phyloP scores from a whole-genome alignment of 1,140 invertebrate genomes.

The Hyles euphorbiae region DNA sequence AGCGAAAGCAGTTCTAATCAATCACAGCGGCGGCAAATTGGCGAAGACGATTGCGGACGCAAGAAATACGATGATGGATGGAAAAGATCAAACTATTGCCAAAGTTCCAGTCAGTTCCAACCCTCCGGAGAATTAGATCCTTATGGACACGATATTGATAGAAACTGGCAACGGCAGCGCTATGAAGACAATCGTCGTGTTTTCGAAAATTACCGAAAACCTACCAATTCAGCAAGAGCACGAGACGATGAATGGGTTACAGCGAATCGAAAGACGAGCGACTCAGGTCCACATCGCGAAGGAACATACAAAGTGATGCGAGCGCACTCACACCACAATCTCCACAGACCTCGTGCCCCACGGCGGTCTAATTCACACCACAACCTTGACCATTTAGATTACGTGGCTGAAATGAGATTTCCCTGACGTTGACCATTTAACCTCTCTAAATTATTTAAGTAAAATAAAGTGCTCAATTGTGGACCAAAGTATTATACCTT shows the following conservation, averaged over 20 bases:
- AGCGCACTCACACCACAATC: slow-evolving; percentile 74
- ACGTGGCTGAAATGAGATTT: slow-evolving; percentile 78
- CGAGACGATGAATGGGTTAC: slow-evolving; percentile 51
- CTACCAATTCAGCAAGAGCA: slow-evolving; percentile 28
- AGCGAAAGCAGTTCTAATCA: slow-evolving; percentile 84
- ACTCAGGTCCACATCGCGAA: slow-evolving; percentile 45
- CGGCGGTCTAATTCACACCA: slow-evolving; percentile 72
- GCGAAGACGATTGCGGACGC: slow-evolving; percentile 75
- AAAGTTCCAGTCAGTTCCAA: slow-evolving; percentile 78
- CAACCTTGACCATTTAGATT: slow-evolving; percentile 76
- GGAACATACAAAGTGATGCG: slow-evolving; percentile 59
- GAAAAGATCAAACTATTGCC: slow-evolving; percentile 79
- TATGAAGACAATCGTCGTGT: slow-evolving; percentile 59
- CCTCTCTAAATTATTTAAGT: slow-evolving; percentile 37
- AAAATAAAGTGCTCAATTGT: slow-evolving; percentile 65
- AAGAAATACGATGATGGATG: slow-evolving; percentile 81
- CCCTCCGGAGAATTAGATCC: slow-evolving; percentile 76
- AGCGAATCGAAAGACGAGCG: slow-evolving; percentile 50
- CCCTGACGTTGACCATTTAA: slow-evolving; percentile 63
- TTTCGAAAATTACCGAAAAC: slow-evolving; percentile 59
- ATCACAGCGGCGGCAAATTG: slow-evolving; percentile 78
- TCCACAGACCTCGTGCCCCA: slow-evolving; percentile 61
- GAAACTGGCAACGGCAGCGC: slow-evolving; percentile 71
- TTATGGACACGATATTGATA: slow-evolving; percentile 74
- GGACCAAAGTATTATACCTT: slow-evolving; percentile 61